Percentiles rank a stretch among this genome's conserved stretches.
phyloP scores from a whole-genome alignment of 2,113 vertebrate species.

The Capra hircus region DNA sequence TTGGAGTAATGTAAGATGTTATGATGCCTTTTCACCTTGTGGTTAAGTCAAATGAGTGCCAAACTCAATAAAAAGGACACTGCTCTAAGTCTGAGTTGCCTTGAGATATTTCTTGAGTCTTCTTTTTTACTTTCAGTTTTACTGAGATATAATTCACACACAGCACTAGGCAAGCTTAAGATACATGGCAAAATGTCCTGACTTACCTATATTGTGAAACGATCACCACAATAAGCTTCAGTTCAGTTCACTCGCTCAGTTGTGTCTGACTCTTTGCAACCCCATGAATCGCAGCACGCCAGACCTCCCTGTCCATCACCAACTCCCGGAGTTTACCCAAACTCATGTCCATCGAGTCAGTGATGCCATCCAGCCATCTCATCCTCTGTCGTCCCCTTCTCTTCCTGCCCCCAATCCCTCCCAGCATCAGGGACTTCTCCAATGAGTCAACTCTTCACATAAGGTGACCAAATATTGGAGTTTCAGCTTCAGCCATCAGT shows the following conservation, averaged over 20 bases:
- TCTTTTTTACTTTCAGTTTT: background rate
- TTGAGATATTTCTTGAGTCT: background rate
- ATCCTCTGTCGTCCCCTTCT: fast-evolving
- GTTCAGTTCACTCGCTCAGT: too few relatives aligned
- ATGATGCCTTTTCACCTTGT: background rate
- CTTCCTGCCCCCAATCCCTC: too few relatives aligned
- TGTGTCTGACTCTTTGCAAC: fast-evolving
- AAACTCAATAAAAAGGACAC: background rate
- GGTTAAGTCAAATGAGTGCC: background rate
- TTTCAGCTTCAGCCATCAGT: too few relatives aligned
- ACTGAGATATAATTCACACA: background rate
- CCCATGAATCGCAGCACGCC: too few relatives aligned
- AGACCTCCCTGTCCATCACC: too few relatives aligned
- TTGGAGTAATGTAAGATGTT: background rate
- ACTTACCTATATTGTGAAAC: background rate
- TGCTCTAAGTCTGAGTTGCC: background rate
- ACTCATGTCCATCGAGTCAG: too few relatives aligned
- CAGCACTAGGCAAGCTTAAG: background rate
- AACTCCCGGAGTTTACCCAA: too few relatives aligned
- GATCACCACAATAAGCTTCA: background rate
- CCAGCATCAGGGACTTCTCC: too few relatives aligned
- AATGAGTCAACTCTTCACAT: too few relatives aligned
- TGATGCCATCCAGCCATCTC: too few relatives aligned
- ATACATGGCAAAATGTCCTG: background rate
- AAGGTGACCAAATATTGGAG: too few relatives aligned